Conservation (phyloP, 2,888 invertebrate genomes). For the Taphrorychus bicolor region DNA sequence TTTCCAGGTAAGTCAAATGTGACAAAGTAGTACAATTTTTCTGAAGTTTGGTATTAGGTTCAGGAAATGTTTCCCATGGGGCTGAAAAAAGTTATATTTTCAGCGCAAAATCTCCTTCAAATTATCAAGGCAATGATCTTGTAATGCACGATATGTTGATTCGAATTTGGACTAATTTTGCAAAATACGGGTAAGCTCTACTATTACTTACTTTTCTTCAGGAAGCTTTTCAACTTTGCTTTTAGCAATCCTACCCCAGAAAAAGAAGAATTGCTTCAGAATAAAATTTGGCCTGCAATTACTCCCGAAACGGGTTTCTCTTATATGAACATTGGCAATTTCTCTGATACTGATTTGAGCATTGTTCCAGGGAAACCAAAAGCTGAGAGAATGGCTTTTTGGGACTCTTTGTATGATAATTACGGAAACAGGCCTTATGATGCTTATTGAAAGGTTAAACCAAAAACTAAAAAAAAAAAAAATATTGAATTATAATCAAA, state of each 20-base stretch:
- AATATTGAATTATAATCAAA: too few relatives aligned
- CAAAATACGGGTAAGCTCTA: constrained; percentile 12
- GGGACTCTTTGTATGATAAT: constrained; percentile 42
- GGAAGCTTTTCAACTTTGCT: constrained; percentile 16
- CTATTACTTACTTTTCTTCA: too few relatives aligned
- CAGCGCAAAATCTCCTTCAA: too few relatives aligned
- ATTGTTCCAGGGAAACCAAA: constrained; percentile 40
- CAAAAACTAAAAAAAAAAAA: neutral
- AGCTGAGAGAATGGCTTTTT: constrained; percentile 38
- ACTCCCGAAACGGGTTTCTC: constrained; percentile 29
- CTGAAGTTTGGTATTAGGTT: too few relatives aligned
- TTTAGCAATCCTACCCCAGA: constrained; percentile 54
- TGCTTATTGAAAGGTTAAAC: constrained; percentile 42
- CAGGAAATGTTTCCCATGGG: constrained; percentile 44
- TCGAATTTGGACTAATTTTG: constrained; percentile 13
- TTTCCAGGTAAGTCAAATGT: too few relatives aligned
- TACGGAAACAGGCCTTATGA: constrained; percentile 40
- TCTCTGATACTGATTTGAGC: constrained; percentile 29
- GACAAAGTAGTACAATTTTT: too few relatives aligned
- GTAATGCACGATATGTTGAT: constrained; percentile 4
- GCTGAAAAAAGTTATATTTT: constrained; percentile 45
- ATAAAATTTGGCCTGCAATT: constrained; percentile 46
- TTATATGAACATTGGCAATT: constrained; percentile 42
- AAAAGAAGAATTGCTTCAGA: constrained; percentile 40
- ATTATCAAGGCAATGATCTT: neutral